Evolutionary conservation across 1,140 invertebrate species (phyloP).

Genomic region (Ips typographus): DNA sequence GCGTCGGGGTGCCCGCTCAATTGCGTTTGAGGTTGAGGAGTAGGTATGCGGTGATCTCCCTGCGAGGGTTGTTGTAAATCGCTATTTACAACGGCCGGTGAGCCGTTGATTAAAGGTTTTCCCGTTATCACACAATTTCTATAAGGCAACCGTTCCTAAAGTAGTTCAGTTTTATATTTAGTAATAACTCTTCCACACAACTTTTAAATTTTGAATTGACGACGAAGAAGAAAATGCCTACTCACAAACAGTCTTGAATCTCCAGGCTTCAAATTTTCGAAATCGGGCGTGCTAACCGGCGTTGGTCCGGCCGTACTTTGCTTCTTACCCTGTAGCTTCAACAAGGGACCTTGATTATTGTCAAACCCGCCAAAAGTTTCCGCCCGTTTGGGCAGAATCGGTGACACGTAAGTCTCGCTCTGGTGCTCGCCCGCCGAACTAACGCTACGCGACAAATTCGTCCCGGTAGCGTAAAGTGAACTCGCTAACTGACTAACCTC

Average conservation of each 20-base stretch:
- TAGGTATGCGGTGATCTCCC: background rate
- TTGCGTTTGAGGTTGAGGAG: background rate
- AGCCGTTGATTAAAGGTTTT: slow-evolving; percentile 47
- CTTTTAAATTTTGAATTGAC: background rate
- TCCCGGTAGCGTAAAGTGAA: slow-evolving; percentile 69
- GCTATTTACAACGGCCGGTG: background rate
- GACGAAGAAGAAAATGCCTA: slow-evolving; percentile 12
- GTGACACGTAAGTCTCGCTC: slow-evolving; percentile 77
- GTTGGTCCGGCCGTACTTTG: slow-evolving; percentile 40
- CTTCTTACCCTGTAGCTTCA: slow-evolving; percentile 49
- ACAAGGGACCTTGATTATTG: slow-evolving; percentile 55
- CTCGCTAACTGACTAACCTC: slow-evolving; percentile 72
- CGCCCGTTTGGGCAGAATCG: slow-evolving; percentile 83
- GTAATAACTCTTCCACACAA: background rate
- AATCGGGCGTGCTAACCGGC: slow-evolving; percentile 47
- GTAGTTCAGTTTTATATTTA: background rate
- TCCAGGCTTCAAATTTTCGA: slow-evolving; percentile 49
- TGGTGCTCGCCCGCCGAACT: slow-evolving; percentile 90
- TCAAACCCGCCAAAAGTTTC: slow-evolving; percentile 96
- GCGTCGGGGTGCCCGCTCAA: slow-evolving; percentile 39
- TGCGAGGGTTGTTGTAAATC: slow-evolving; percentile 1
- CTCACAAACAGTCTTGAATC: slow-evolving; percentile 51
- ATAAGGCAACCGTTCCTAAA: slow-evolving; percentile 56
- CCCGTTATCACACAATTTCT: slow-evolving; percentile 53
- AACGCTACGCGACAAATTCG: slow-evolving; percentile 80